Evolutionary conservation across 2,888 invertebrate species (phyloP).

Genomic region (Tiphia femorata): DNA sequence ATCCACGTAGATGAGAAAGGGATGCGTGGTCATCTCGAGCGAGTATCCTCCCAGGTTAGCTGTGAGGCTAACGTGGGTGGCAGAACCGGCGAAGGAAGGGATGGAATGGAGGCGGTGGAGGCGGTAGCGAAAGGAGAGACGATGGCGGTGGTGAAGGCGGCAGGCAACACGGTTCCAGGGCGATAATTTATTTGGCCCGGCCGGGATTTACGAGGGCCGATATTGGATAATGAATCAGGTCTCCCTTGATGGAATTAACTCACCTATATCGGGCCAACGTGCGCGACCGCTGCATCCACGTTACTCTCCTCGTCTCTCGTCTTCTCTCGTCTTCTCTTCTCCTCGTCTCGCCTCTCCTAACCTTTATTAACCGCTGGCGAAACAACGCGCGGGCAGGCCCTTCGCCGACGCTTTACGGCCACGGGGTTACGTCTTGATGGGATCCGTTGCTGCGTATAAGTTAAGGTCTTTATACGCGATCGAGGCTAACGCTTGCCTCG

Average conservation of each 20-base stretch:
- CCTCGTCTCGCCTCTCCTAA: conserved; percentile 24
- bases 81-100: too few species aligned
- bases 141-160: conserved; percentile 26
- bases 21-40: too few species aligned
- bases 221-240: conserved; percentile 69
- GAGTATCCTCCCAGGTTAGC: too few species aligned
- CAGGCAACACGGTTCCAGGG: conserved; percentile 31
- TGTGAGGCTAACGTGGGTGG: too few species aligned
- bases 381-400: conserved; percentile 25
- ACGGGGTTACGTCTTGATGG: conserved; percentile 43
- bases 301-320: too few species aligned
- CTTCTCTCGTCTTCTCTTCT: too few species aligned
- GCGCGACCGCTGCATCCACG: conserved; percentile 14
- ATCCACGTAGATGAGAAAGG: too few species aligned
- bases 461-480: conserved; percentile 28
- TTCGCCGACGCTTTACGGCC: conserved; percentile 44
- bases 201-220: conserved; percentile 63
- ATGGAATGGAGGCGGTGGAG: too few species aligned
- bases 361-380: conserved; percentile 27
- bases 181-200: conserved; percentile 63
- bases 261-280: conserved; percentile 37
- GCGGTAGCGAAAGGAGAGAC: background rate
- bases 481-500: too few species aligned
- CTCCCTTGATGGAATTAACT: conserved; percentile 66
- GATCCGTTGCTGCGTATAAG: conserved; percentile 32